Conservation (phyloP, 2,888 invertebrate genomes). For the Noctua fimbriata region DNA sequence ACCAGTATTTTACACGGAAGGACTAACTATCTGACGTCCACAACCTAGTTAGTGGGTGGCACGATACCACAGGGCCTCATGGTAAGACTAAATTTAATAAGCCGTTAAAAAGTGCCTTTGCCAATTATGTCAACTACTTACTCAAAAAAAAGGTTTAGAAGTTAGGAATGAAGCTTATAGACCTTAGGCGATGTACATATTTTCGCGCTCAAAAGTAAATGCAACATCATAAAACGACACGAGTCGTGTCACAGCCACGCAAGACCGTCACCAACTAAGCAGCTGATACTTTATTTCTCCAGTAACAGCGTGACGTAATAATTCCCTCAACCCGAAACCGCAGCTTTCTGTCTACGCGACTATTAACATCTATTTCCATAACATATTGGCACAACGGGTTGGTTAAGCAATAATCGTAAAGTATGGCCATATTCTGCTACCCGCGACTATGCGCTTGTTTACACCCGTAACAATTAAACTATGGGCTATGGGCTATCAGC, state of each 20-base stretch:
- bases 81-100: not conserved
- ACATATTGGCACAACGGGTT: constrained; percentile 65
- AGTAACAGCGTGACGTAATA: constrained; percentile 43
- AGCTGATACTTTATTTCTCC: constrained; percentile 29
- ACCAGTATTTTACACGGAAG: not conserved
- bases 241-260: not conserved
- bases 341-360: constrained; percentile 44
- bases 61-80: not conserved
- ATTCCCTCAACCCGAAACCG: constrained; percentile 49
- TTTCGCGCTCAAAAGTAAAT: not conserved
- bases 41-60: not conserved
- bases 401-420: constrained; percentile 67
- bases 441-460: constrained; percentile 52
- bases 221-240: not conserved
- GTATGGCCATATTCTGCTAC: constrained; percentile 32
- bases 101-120: not conserved
- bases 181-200: not conserved
- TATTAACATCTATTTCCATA: constrained; percentile 55
- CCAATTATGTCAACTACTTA: not conserved
- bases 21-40: not conserved
- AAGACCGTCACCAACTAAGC: not conserved
- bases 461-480: constrained; percentile 60
- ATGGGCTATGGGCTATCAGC: constrained; percentile 47
- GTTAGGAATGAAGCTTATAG: not conserved
- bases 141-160: not conserved